Evolutionary conservation across 1,140 invertebrate genomes (phyloP), one percentile per base, ranked within the genome.

Genomic region (Spodoptera litura): DNA sequence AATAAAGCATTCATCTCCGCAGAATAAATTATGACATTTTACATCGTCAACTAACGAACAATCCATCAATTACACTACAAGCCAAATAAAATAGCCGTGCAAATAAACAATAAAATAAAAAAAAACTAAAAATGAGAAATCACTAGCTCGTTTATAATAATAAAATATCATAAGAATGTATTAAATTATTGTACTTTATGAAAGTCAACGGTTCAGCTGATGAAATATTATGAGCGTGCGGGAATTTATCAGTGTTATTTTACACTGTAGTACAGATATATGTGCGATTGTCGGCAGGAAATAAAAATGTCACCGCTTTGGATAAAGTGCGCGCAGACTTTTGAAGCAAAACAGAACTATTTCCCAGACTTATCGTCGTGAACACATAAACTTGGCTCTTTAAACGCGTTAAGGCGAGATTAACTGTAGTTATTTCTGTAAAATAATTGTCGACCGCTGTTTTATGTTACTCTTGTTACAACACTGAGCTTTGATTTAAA

Each of bases 271-370:
- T 52, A 11, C 56, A 49, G 55, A 51, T 51, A 61, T 58, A 74
- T 31, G 44, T 58, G 9, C 66, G 66, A 70, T 70, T 64, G 73
- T 76, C 61, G 52, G 13, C 59, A 64, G 61, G n/a, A 64, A 35
- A 64, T 76, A 76, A 76, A 76, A 76, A 62, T 64, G 73, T 76
- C 73, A 76, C 9, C 31, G 25, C 20, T 25, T 5, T 15, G 27
- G 13, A 76, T 62, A 53, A 76, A 62, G 56, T 55, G 66, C 13
- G 66, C 51, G 15, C 31, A 15, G 25, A 31, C 49, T 76, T 38
- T 64, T 76, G 73, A 76, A 76, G 31, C 12, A 64, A 76, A 76
- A 55, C 73, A 76, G 73, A 76, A 38, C 25, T 53, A 64, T 62
- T 44, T 64, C 13, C 20, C 52, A 13, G 56, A 38, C 59, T 53